Evolutionary conservation across 2,797 vertebrate species (phyloP).

Genomic region (Neoniphon sammara): DNA sequence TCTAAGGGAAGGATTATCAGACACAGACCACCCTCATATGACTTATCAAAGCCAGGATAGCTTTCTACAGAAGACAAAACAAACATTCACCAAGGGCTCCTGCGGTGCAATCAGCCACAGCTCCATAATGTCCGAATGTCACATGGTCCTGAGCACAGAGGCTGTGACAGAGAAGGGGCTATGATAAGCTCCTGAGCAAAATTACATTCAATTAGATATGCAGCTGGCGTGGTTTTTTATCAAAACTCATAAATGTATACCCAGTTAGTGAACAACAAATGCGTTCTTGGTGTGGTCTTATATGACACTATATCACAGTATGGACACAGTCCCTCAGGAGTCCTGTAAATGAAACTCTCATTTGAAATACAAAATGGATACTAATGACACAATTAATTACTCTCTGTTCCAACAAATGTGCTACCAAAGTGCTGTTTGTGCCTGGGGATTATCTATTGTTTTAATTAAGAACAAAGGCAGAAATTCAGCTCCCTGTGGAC

Average conservation of each 20-base stretch:
- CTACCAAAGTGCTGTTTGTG: conserved; percentile 57
- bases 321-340: conserved; percentile 49
- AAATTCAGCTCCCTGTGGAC: conserved; percentile 46
- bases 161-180: conserved; percentile 29
- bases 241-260: conserved; percentile 38
- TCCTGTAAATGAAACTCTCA: conserved; percentile 39
- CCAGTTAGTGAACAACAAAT: conserved; percentile 45
- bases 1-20: conserved; percentile 54
- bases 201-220: conserved; percentile 70
- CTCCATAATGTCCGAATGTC: conserved; percentile 54
- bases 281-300: conserved; percentile 47
- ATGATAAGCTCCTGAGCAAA: conserved; percentile 63
- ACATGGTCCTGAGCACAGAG: conserved; percentile 49
- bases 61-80: conserved; percentile 56
- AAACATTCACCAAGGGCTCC: conserved; percentile 51
- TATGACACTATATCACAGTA: conserved; percentile 17
- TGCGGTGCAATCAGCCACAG: conserved; percentile 52
- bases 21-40: conserved; percentile 51
- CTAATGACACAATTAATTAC: conserved; percentile 71
- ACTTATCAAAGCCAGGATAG: conserved; percentile 52
- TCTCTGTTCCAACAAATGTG: conserved; percentile 53
- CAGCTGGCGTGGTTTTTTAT: conserved; percentile 37
- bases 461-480: conserved; percentile 67
- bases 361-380: conserved; percentile 68
- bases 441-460: conserved; percentile 66